Percentiles rank a stretch among this genome's conserved stretches.
Evolutionary conservation across 2,888 invertebrate species (phyloP).

Genomic region (Brachypterus glaber): DNA sequence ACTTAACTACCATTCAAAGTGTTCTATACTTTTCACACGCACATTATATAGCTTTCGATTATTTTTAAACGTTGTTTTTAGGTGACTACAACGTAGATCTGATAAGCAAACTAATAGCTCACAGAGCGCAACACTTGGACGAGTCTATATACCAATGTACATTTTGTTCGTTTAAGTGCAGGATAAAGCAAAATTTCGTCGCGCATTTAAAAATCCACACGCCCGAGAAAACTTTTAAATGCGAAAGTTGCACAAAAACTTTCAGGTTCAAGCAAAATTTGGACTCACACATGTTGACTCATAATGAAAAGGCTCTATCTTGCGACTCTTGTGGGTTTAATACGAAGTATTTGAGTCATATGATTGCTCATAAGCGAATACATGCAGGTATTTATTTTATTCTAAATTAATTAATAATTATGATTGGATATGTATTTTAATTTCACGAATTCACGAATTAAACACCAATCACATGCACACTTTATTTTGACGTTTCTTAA

Average conservation of each 20-base stretch:
- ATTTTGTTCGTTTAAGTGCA: slow-evolving; percentile 49
- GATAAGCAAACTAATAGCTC: slow-evolving; percentile 49
- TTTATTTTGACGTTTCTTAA: slow-evolving; percentile 1
- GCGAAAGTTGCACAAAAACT: slow-evolving; percentile 49
- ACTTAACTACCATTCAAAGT: too few relatives aligned
- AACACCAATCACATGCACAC: neutral
- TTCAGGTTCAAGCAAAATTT: slow-evolving; percentile 51
- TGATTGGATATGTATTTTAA: too few relatives aligned
- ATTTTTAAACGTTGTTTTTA: too few relatives aligned
- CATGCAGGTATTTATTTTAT: slow-evolving; percentile 43
- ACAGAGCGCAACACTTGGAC: slow-evolving; percentile 48
- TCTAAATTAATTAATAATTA: slow-evolving; percentile 4
- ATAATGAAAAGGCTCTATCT: slow-evolving; percentile 48
- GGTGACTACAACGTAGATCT: slow-evolving; percentile 38
- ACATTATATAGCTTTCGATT: too few relatives aligned
- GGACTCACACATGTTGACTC: slow-evolving; percentile 49
- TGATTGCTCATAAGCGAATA: slow-evolving; percentile 54
- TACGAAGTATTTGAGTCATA: slow-evolving; percentile 56
- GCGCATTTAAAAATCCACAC: slow-evolving; percentile 51
- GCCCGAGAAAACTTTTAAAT: slow-evolving; percentile 48
- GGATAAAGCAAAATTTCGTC: slow-evolving; percentile 48
- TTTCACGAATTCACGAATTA: too few relatives aligned
- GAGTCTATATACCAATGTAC: slow-evolving; percentile 43
- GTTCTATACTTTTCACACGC: too few relatives aligned
- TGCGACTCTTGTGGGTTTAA: slow-evolving; percentile 61